A percentile compares a stretch with the other conserved stretches of the same genome.
Conservation (phyloP, 2,797 vertebrate species). For the Natrix natrix region DNA sequence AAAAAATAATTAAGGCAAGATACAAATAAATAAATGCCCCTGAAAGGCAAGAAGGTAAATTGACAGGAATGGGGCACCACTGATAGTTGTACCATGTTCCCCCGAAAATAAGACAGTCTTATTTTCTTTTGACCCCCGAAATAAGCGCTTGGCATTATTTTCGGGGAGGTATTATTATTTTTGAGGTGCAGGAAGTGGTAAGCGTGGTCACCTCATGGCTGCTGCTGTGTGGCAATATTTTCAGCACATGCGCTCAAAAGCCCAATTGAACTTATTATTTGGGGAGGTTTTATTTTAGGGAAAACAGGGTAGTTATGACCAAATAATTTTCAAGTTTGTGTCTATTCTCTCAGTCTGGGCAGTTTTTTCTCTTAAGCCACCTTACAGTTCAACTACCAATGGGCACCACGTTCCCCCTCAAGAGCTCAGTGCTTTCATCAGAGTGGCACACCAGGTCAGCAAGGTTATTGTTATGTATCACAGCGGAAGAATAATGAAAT, state of each 20-base stretch:
- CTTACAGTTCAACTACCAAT: background rate
- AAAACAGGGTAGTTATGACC: background rate
- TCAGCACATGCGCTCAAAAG: no score
- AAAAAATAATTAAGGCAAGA: no score
- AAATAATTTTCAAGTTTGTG: background rate
- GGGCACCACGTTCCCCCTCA: background rate
- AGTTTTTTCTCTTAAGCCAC: background rate
- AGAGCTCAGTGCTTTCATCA: background rate
- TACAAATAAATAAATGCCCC: no score
- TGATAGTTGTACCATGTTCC: background rate
- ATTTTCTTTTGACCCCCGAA: no score
- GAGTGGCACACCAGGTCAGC: background rate
- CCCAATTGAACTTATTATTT: no score
- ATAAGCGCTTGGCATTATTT: no score
- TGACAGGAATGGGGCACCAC: background rate
- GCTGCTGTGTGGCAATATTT: no score
- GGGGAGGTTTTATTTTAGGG: no score
- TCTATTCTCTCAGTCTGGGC: background rate
- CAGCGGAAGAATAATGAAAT: background rate
- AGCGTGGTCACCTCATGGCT: no score
- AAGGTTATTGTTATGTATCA: background rate
- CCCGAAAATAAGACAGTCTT: no score
- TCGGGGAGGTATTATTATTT: no score
- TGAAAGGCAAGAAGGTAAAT: background rate
- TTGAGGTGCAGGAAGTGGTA: no score